Conservation (phyloP, 1,140 invertebrate genomes). For the Drosophila tani region DNA sequence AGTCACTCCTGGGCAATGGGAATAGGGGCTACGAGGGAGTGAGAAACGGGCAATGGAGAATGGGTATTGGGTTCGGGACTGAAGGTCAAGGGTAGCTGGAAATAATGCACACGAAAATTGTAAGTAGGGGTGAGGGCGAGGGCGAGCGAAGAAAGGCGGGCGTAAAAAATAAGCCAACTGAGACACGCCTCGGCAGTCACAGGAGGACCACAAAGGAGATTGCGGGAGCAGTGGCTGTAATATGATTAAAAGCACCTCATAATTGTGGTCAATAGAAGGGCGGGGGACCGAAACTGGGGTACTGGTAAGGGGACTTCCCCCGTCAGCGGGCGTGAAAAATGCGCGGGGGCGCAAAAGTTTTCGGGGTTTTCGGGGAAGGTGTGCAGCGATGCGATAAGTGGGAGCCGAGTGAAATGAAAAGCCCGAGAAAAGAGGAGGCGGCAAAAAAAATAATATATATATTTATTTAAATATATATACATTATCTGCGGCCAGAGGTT, state of each 20-base stretch:
- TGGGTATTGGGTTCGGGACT: slow-evolving; percentile 11
- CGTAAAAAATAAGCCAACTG: slow-evolving; percentile 63
- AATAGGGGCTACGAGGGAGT: neutral
- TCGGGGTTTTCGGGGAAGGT: slow-evolving; percentile 21
- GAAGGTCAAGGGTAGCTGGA: slow-evolving; percentile 72
- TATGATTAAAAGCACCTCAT: slow-evolving; percentile 81
- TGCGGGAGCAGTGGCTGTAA: slow-evolving; percentile 50
- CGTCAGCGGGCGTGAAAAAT: slow-evolving; percentile 6
- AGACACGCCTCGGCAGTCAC: slow-evolving; percentile 59
- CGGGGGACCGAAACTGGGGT: neutral
- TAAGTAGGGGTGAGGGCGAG: neutral
- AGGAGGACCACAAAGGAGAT: slow-evolving; percentile 22
- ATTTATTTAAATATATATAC: neutral
- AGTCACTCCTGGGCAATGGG: slow-evolving; percentile 1
- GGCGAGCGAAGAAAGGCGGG: slow-evolving; percentile 24
- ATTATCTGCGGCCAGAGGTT: slow-evolving; percentile 1
- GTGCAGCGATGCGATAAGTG: slow-evolving; percentile 66
- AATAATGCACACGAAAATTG: slow-evolving; percentile 46
- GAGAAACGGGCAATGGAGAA: neutral
- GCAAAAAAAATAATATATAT: slow-evolving; percentile 1
- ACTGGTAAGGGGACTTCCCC: neutral
- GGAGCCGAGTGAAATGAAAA: slow-evolving; percentile 18
- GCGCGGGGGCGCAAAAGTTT: slow-evolving; percentile 5
- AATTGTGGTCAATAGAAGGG: slow-evolving; percentile 68
- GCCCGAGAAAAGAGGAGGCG: neutral